These are phyloP conservation scores for Catostylus mosaicus DNA, from an alignment of 30 jellyfish, hydroid and myxozoan genomes.

Conservation along the genomic window DNA sequence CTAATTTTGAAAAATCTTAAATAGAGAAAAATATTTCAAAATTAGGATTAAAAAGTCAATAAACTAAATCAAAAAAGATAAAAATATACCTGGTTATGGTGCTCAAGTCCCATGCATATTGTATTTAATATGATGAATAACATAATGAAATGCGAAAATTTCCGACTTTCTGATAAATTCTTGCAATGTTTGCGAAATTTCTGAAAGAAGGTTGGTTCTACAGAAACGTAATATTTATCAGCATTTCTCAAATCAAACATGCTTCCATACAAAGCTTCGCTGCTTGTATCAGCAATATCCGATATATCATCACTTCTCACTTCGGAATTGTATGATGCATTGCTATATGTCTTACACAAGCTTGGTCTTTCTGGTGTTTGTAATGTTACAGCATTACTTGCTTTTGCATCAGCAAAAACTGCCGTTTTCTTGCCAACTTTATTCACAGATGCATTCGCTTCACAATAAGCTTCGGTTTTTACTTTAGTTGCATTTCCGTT, in stretches of 20 bases:
- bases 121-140: constrained; percentile 72
- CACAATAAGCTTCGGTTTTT: constrained; percentile 54
- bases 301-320: constrained; percentile 66
- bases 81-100: constrained; percentile 80
- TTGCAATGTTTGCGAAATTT: constrained; percentile 76
- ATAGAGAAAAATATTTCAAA: not conserved
- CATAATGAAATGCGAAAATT: constrained; percentile 86
- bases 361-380: constrained; percentile 41
- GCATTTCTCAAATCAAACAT: constrained; percentile 86
- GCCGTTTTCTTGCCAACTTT: constrained; percentile 46
- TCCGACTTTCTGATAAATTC: constrained; percentile 81
- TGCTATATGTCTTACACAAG: constrained; percentile 45
- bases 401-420: constrained; percentile 51
- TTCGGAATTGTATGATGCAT: constrained; percentile 62
- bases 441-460: constrained; percentile 59
- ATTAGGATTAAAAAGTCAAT: not conserved
- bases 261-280: constrained; percentile 85
- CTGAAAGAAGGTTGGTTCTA: constrained; percentile 73
- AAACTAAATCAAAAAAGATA: not conserved
- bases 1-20: not conserved
- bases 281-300: constrained; percentile 77
- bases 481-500: constrained; percentile 73
- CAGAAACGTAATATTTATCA: constrained; percentile 91
- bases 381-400: constrained; percentile 38
- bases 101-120: constrained; percentile 95